A percentile compares a stretch with the other conserved stretches of the same genome.
phyloP scores from a whole-genome alignment of 2,113 vertebrate species.

The Axis porcinus region DNA sequence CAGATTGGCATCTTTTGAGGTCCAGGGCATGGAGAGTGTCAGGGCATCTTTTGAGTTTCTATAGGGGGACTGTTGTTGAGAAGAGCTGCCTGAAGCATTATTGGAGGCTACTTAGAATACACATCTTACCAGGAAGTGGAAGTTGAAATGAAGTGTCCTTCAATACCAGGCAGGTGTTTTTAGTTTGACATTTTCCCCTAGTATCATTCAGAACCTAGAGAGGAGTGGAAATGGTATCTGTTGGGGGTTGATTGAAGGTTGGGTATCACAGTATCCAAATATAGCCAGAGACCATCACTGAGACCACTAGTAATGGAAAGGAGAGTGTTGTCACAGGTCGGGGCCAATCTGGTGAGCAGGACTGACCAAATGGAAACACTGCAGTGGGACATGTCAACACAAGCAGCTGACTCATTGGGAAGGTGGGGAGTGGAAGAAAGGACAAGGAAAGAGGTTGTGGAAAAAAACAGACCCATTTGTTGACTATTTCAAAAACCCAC shows the following conservation, averaged over 20 bases:
- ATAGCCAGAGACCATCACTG: neutral
- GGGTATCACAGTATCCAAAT: neutral
- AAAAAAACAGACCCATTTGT: neutral
- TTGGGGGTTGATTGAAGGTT: accelerated
- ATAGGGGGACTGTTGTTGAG: neutral
- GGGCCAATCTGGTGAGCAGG: neutral
- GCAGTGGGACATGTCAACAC: accelerated
- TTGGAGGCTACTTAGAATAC: neutral
- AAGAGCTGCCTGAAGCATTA: neutral
- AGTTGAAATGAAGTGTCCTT: neutral
- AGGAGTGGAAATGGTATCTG: neutral
- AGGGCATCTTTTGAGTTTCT: neutral
- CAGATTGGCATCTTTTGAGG: neutral
- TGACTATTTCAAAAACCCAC: neutral
- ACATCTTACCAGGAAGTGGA: neutral
- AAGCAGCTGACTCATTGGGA: neutral
- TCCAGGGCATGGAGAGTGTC: neutral
- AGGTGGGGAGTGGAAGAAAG: neutral
- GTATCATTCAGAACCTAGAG: neutral
- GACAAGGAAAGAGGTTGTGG: neutral
- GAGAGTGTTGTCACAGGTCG: neutral
- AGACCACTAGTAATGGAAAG: neutral
- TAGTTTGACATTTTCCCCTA: neutral
- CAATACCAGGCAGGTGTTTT: neutral
- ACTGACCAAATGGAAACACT: too few species aligned